Conservation (phyloP, 2,888 invertebrate genomes). For the Philonicus albiceps region DNA sequence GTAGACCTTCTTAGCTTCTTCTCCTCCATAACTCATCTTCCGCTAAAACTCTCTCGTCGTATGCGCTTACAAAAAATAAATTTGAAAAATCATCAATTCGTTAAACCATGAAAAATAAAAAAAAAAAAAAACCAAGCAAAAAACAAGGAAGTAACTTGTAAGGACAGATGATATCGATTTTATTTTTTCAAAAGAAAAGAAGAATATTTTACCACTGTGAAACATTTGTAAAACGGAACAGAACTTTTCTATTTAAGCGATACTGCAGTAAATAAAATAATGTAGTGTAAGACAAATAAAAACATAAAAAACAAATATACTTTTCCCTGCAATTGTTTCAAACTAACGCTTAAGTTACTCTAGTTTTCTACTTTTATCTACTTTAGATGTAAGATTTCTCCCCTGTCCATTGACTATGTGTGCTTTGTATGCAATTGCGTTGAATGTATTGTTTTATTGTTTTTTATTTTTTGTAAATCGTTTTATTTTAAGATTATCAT, state of each 20-base stretch:
- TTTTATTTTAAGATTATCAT: background rate
- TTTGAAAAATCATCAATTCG: background rate
- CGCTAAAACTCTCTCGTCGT: background rate
- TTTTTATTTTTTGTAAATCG: background rate
- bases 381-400: background rate
- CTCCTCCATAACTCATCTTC: background rate
- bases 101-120: background rate
- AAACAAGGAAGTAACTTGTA: background rate
- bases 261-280: background rate
- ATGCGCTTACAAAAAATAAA: background rate
- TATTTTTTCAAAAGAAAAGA: background rate
- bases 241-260: slow-evolving; percentile 14
- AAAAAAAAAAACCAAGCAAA: background rate
- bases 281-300: background rate
- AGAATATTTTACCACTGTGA: slow-evolving; percentile 7
- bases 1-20: background rate
- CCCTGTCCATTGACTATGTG: background rate
- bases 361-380: slow-evolving; percentile 6
- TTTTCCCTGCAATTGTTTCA: background rate
- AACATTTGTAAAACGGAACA: slow-evolving; percentile 2
- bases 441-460: background rate
- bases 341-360: background rate
- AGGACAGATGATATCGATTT: background rate
- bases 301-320: background rate
- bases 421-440: background rate